Conservation (phyloP, 1,140 invertebrate genomes). For the Agraylea sexmaculata region DNA sequence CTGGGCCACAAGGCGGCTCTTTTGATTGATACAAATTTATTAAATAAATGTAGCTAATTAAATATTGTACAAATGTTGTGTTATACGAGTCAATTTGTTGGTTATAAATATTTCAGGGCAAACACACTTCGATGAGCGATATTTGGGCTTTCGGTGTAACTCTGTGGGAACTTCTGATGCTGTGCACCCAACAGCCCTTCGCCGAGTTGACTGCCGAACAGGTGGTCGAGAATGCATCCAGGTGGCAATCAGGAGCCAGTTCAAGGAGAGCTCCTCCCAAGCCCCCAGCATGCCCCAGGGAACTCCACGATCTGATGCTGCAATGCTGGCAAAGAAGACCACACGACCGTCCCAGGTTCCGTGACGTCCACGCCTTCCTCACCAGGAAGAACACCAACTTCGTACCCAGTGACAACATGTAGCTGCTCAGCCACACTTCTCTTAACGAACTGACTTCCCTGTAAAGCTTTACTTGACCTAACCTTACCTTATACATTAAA, state of each 20-base stretch:
- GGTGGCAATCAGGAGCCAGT: constrained; percentile 40
- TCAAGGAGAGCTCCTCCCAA: constrained; percentile 41
- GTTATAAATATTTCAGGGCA: constrained; percentile 48
- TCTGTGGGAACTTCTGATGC: constrained; percentile 66
- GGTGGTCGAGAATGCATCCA: constrained; percentile 61
- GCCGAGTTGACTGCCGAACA: constrained; percentile 63
- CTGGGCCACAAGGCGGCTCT: too few relatives aligned
- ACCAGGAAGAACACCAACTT: constrained; percentile 82
- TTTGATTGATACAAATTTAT: too few relatives aligned
- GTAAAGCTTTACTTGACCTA: too few relatives aligned
- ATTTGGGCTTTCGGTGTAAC: constrained; percentile 72
- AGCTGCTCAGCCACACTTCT: too few relatives aligned
- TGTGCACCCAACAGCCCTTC: constrained; percentile 59
- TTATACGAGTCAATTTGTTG: too few relatives aligned
- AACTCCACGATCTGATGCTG: constrained; percentile 87
- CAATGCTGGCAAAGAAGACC: constrained; percentile 89
- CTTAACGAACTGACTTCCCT: too few relatives aligned
- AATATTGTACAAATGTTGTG: too few relatives aligned
- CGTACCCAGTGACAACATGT: constrained; percentile 39
- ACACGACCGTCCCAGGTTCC: constrained; percentile 73
- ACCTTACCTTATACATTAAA: too few relatives aligned
- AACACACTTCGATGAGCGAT: constrained; percentile 58
- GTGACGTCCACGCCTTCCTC: constrained; percentile 83
- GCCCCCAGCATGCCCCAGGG: constrained; percentile 75
- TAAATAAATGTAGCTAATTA: too few relatives aligned